Evolutionary conservation across 2,113 vertebrate species (phyloP).

Genomic region (Apodemus speciosus): DNA sequence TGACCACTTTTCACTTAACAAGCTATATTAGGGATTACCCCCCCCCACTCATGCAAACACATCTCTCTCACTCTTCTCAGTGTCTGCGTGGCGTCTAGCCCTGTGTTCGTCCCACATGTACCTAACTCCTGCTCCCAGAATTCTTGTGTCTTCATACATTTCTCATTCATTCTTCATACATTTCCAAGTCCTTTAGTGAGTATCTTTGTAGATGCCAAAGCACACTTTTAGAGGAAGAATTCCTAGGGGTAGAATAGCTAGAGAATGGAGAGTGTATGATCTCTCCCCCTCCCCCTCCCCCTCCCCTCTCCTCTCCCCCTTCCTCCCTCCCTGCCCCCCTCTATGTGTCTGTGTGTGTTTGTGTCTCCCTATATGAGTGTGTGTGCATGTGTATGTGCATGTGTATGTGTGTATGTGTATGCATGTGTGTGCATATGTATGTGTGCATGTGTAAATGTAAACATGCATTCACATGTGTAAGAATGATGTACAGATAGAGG

Average conservation of each 20-base stretch:
- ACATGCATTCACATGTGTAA: not conserved
- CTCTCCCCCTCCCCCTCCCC: not conserved
- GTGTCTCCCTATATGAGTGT: not conserved
- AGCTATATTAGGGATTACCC: not conserved
- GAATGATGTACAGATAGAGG: not conserved
- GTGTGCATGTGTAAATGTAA: not conserved
- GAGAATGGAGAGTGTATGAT: not conserved
- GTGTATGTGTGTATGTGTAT: too few species aligned
- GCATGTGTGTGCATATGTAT: not conserved
- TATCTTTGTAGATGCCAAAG: not conserved
- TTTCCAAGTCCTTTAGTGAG: not conserved
- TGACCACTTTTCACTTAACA: not conserved
- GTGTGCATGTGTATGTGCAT: too few species aligned
- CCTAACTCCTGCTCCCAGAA: not conserved
- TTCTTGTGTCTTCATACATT: not conserved
- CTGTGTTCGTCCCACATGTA: not conserved
- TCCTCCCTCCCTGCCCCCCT: not conserved
- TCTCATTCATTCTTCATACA: not conserved
- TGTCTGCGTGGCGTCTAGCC: not conserved
- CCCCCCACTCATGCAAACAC: not conserved
- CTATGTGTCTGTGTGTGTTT: not conserved
- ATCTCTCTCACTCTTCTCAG: not conserved
- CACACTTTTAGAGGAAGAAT: not conserved
- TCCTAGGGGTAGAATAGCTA: not conserved
- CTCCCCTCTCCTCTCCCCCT: not conserved